Base-by-base conservation (phyloP, 2,888 invertebrate genomes). In the Panopea generosa region DNA sequence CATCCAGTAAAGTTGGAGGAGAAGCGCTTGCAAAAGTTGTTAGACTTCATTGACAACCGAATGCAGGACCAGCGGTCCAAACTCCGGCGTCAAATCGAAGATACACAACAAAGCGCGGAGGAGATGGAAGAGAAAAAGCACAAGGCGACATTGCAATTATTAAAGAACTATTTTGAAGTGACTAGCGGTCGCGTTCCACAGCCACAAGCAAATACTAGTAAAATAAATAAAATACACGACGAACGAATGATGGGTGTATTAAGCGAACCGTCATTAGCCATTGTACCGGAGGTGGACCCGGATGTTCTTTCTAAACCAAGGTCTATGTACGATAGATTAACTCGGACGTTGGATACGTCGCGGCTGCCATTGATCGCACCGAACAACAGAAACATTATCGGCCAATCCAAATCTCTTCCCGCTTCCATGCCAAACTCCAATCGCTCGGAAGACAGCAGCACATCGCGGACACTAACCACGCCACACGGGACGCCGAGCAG, bases 141-240 rank as follows among this genome's bases (percentile, higher is more conserved):
- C 47, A 77, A 72, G 72, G 77, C 77, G 14, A 77, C 81, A 2
- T 62, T 81, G 14, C 75, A 75, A 33, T 49, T 81, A 22, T 50
- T 81, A 56, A 77, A 75, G 56, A 77, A 77, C 29, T 81, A 81
- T 55, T 81, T 81, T 55, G 77, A 81, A 60, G 77, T 81, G 3
- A 75, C 81, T 0, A 81, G 77, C 27, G 81, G 81, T 18, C 53
- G 81, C n/a, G 65, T 72, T 1, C 60, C 55, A 26, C 16, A 3
- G 16, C 7, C 27, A 22, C 26, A 11, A 27, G 24, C 59, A 9
- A 59, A 47, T 26, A n/a, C n/a, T n/a, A 33, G 49, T 27, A 67
- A 65, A 26, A 27, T 72, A 18, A 81, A 77, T 47, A 57, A 55
- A 7, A 66, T 75, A 7, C 77, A 77, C 27, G 81, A 81, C 11